Conservation (phyloP, 53 echinoderm and acorn worm species). For the Henricia sp. region DNA sequence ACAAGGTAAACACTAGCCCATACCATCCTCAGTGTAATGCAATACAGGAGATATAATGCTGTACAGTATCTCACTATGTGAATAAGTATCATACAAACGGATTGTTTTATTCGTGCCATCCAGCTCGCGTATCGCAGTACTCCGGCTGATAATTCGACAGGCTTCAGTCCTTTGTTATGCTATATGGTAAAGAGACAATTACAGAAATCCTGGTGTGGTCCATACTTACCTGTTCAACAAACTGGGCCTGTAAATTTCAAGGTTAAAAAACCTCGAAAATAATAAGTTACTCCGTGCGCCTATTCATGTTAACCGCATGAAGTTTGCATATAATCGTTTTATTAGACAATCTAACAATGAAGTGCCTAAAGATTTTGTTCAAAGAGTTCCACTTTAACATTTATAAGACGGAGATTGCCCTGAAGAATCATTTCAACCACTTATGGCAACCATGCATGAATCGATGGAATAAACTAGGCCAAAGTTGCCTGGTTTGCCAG, state of each 20-base stretch:
- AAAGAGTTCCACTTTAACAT: not conserved
- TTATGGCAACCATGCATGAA: not conserved
- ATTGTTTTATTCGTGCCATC: constrained; percentile 16
- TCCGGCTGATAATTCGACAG: not conserved
- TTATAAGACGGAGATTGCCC: constrained; percentile 9
- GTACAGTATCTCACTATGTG: constrained; percentile 44
- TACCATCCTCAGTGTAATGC: constrained; percentile 55
- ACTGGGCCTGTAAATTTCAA: too few relatives aligned
- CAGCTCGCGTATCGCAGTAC: constrained; percentile 11
- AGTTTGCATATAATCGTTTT: not conserved
- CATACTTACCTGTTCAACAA: not conserved
- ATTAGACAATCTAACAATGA: not conserved
- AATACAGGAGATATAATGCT: constrained; percentile 32
- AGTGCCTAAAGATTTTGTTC: constrained; percentile 2
- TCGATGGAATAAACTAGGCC: not conserved
- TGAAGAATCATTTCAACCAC: not conserved
- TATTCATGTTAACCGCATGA: not conserved
- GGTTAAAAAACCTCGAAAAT: too few relatives aligned
- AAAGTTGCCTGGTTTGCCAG: not conserved
- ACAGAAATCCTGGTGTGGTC: not conserved
- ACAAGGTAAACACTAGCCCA: constrained; percentile 49
- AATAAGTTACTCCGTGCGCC: too few relatives aligned
- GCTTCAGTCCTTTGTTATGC: constrained; percentile 10
- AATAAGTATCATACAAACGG: constrained; percentile 38
- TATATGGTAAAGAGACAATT: constrained; percentile 25